These are phyloP conservation scores for Morpho deidamia DNA, from an alignment of 2,888 invertebrate species.

Conservation along the genomic window DNA sequence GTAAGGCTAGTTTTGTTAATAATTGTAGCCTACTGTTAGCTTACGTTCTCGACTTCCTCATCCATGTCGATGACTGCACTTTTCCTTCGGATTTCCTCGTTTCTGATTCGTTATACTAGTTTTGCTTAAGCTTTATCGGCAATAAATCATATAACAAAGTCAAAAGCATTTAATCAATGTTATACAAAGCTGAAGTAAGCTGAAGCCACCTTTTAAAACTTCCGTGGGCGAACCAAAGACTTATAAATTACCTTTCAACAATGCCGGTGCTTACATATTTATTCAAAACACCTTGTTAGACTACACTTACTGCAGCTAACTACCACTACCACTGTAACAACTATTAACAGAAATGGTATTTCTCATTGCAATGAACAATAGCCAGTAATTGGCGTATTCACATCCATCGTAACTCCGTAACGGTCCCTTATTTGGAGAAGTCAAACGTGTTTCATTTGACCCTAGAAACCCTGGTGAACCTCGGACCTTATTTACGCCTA, in stretches of 20 bases:
- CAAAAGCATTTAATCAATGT: too few species aligned
- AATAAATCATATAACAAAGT: too few species aligned
- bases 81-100: too few species aligned
- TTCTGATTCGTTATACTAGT: too few species aligned
- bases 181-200: not conserved
- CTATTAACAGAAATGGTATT: slow-evolving; percentile 12
- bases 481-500: slow-evolving; percentile 16
- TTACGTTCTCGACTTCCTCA: too few species aligned
- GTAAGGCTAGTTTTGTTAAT: too few species aligned
- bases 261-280: slow-evolving; percentile 4
- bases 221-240: slow-evolving; percentile 3
- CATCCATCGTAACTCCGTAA: slow-evolving; percentile 12
- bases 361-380: slow-evolving; percentile 27
- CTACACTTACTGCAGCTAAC: slow-evolving; percentile 4
- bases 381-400: slow-evolving; percentile 28
- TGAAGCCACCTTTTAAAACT: not conserved
- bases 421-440: slow-evolving; percentile 23
- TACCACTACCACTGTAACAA: slow-evolving; percentile 10
- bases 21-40: too few species aligned
- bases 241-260: slow-evolving; percentile 10
- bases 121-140: too few species aligned
- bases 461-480: slow-evolving; percentile 17
- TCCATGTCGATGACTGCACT: too few species aligned
- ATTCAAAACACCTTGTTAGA: slow-evolving; percentile 10
- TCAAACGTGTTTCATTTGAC: slow-evolving; percentile 22